phyloP scores from a whole-genome alignment of 2,888 invertebrate species.

The Andricus curvator region DNA sequence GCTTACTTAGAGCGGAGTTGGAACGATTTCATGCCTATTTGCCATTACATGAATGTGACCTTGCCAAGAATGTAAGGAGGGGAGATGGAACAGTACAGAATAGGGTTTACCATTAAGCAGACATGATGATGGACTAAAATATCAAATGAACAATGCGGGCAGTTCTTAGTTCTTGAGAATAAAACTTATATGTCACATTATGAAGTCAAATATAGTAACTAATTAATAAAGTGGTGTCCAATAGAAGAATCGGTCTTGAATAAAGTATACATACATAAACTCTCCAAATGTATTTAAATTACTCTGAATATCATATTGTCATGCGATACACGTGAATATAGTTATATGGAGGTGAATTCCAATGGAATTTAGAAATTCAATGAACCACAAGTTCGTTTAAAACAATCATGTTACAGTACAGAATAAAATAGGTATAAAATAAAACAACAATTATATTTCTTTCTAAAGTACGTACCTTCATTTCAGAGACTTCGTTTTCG shows the following conservation, averaged over 20 bases:
- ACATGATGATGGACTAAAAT: constrained; percentile 36
- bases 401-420: neutral
- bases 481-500: constrained; percentile 74
- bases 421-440: neutral
- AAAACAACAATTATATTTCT: neutral
- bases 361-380: constrained; percentile 14
- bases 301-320: constrained; percentile 31
- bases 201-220: neutral
- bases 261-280: constrained; percentile 3
- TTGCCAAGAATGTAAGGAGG: constrained; percentile 72
- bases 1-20: constrained; percentile 63
- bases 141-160: constrained; percentile 17
- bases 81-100: constrained; percentile 61
- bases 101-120: constrained; percentile 51
- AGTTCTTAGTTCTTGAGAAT: neutral
- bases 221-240: neutral
- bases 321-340: constrained; percentile 24
- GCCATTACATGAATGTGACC: constrained; percentile 74
- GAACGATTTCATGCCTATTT: constrained; percentile 71
- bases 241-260: constrained; percentile 1
- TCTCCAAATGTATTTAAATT: constrained; percentile 30
- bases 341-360: constrained; percentile 3
- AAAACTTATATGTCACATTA: neutral
- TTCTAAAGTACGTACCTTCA: constrained; percentile 68
- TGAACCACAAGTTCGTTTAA: constrained; percentile 40